Evolutionary conservation across 2,888 invertebrate genomes (phyloP), one percentile per base, ranked within the genome.

Genomic region (Hemistola chrysoprasaria): DNA sequence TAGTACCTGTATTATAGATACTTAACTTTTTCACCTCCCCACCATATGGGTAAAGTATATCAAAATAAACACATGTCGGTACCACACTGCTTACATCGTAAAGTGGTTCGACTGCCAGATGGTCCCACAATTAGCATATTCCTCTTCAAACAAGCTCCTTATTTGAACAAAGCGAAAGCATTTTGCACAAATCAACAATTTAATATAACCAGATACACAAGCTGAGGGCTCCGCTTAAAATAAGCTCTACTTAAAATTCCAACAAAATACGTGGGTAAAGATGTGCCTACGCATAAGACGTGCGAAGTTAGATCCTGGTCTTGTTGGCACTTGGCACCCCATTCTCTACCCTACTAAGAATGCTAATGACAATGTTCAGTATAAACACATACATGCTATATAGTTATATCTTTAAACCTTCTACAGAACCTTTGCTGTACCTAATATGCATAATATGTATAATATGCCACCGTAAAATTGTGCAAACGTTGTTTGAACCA

Each of bases 231-330:
- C 10, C 22, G 11, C 9, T 37, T 42, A 24, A 31, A 31, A 39
- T 35, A 48, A 47, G 42, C 47, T 40, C 30, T 43, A 23, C 31
- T 48, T 46, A 36, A 46, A 47, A 48, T 43, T 43, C 30, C 23
- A 42, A 22, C 37, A 33, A 47, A 44, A 50, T 39, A 48, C 43
- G 39, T 43, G 40, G 36, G 47, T 39, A 34, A 50, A 40, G 47
- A 42, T 53, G 44, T 54, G 54, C 47, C 42, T 51, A 49, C 50
- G 50, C 47, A 51, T 54, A 49, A 46, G 40, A 38, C 41, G 39
- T 31, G 41, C 26, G 32, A 40, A 34, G 27, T 27, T 9, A 11
- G 29, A 41, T 34, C 37, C 29, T 45, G 38, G 39, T 37, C 40
- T 33, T 36, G 40, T 42, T 49, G 35, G 40, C 51, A 44, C 44